A percentile compares a stretch with the other conserved stretches of the same genome.
These are phyloP conservation scores for Callopanchax toddi DNA, from an alignment of 2,113 vertebrate genomes.

Conservation along the genomic window DNA sequence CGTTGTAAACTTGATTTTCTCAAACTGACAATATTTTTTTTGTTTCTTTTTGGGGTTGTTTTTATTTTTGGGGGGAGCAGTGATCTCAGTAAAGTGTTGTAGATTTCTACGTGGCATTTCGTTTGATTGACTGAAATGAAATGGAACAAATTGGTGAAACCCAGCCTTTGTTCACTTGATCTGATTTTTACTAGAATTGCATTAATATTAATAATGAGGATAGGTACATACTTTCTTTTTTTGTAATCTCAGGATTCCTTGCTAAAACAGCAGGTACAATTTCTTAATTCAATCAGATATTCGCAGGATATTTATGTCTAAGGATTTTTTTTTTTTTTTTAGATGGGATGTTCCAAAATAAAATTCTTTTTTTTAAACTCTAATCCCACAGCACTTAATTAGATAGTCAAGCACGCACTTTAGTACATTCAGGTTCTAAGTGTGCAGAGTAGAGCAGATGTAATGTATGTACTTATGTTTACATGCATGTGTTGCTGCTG, in stretches of 20 bases:
- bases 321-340: conserved; percentile 55
- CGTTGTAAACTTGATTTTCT: conserved; percentile 13
- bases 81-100: conserved; percentile 18
- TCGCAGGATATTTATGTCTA: conserved; percentile 61
- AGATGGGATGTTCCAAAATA: conserved; percentile 62
- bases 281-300: conserved; percentile 70
- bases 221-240: conserved; percentile 51
- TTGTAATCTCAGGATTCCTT: conserved; percentile 76
- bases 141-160: conserved; percentile 42
- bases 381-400: conserved; percentile 94
- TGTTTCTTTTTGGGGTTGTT: conserved; percentile 5
- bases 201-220: conserved; percentile 38
- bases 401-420: conserved; percentile 90
- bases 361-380: conserved; percentile 64
- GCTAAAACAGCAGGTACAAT: conserved; percentile 62
- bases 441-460: conserved; percentile 73
- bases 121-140: conserved; percentile 52
- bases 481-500: conserved; percentile 76
- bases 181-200: conserved; percentile 39
- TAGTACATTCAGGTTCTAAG: conserved; percentile 83
- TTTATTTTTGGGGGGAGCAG: too few relatives aligned
- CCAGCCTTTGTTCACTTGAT: conserved; percentile 45
- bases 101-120: conserved; percentile 37
- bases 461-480: conserved; percentile 78
- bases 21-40: conserved; percentile 36